Evolutionary conservation across 2,113 vertebrate species (phyloP).

Genomic region (Erythrocercus mccallii): DNA sequence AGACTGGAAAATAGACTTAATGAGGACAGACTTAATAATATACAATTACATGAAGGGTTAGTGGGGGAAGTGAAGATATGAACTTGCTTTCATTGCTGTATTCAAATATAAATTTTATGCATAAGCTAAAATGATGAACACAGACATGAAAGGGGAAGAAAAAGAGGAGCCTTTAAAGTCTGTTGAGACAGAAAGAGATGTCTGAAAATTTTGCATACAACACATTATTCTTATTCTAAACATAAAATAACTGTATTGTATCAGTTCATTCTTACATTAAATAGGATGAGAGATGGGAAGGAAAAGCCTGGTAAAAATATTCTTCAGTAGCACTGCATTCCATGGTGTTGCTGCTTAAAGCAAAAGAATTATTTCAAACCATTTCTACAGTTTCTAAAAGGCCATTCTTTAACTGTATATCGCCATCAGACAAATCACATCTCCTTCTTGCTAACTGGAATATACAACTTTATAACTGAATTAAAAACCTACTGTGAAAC

Average conservation of each 20-base stretch:
- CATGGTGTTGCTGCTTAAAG: neutral
- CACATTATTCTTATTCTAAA: neutral
- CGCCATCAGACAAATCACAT: neutral
- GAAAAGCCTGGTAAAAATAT: neutral
- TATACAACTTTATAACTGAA: neutral
- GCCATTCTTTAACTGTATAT: neutral
- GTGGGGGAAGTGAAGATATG: neutral
- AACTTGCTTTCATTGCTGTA: neutral
- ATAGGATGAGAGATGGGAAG: neutral
- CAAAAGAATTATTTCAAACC: neutral
- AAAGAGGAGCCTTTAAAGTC: neutral
- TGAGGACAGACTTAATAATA: neutral
- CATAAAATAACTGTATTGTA: neutral
- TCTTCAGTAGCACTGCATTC: neutral
- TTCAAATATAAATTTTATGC: neutral
- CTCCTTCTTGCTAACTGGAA: slow-evolving; percentile 14
- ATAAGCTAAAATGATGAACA: neutral
- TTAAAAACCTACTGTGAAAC: slow-evolving; percentile 18
- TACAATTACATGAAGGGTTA: neutral
- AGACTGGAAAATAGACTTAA: neutral
- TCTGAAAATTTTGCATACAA: neutral
- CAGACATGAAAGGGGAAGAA: neutral
- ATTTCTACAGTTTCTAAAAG: neutral
- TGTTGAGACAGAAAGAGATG: neutral
- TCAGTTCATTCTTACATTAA: neutral